Conservation (phyloP, 2,797 vertebrate species). For the Scomberomorus guttatus region DNA sequence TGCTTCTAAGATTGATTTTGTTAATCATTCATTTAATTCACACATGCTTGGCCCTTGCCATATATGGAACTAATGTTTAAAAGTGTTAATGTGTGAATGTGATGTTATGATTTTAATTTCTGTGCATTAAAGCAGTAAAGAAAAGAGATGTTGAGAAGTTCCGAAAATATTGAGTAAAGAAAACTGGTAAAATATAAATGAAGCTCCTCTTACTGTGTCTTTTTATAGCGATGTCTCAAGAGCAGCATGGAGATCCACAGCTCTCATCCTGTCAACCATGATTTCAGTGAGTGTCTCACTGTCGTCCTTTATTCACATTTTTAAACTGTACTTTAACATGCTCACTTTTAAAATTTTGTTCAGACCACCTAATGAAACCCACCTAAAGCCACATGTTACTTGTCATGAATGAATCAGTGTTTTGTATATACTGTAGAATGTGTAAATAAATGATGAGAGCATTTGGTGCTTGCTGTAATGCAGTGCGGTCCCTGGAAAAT, state of each 20-base stretch:
- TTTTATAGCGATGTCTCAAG: constrained; percentile 87
- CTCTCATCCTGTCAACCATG: constrained; percentile 77
- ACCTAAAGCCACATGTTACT: neutral
- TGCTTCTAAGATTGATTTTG: neutral
- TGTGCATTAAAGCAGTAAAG: neutral
- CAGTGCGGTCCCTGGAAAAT: neutral
- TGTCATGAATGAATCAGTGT: neutral
- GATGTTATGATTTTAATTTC: neutral
- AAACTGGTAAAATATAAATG: constrained; percentile 2
- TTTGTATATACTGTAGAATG: neutral
- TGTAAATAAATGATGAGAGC: too few species aligned
- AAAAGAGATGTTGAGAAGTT: neutral
- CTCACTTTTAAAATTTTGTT: neutral
- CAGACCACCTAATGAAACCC: neutral
- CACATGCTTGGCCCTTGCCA: neutral
- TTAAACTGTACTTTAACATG: neutral
- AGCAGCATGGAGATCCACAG: constrained; percentile 86
- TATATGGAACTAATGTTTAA: neutral
- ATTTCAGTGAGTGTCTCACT: constrained; percentile 89
- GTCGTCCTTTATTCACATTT: neutral
- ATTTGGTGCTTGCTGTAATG: neutral
- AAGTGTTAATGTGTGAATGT: neutral
- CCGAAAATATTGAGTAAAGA: neutral
- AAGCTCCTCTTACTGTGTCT: constrained; percentile 11
- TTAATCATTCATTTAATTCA: neutral